Conservation (phyloP, 2,888 invertebrate genomes). For the Drosophila dives region DNA sequence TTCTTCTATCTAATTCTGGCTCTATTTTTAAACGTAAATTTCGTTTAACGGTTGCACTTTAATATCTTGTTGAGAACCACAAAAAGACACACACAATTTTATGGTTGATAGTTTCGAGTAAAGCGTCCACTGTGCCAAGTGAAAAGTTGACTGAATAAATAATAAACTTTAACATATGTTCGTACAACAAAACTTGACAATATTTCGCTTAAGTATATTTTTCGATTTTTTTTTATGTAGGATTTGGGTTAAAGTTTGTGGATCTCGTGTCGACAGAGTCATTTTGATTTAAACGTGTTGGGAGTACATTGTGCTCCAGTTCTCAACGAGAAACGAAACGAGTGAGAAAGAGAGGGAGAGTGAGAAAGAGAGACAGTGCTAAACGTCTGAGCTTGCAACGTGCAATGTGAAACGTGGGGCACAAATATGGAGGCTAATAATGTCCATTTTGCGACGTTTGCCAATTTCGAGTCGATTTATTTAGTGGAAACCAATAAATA, state of each 20-base stretch:
- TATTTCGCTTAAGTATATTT: conserved; percentile 40
- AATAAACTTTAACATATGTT: conserved; percentile 66
- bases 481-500: conserved; percentile 79
- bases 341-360: background rate
- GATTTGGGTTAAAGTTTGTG: conserved; percentile 38
- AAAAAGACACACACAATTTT: background rate
- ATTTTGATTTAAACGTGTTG: conserved; percentile 52
- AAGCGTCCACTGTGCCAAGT: conserved; percentile 41
- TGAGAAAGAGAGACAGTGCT: background rate
- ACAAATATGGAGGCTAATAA: conserved; percentile 65
- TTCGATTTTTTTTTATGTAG: background rate
- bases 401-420: conserved; percentile 41
- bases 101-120: background rate
- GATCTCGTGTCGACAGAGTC: conserved; percentile 47
- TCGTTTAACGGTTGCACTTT: too few species aligned
- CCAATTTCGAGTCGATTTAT: conserved; percentile 79
- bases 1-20: too few species aligned
- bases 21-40: too few species aligned
- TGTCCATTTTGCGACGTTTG: conserved; percentile 79
- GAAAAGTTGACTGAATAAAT: conserved; percentile 75
- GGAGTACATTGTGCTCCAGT: conserved; percentile 38
- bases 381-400: conserved; percentile 17
- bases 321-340: conserved; percentile 1
- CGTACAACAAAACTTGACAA: conserved; percentile 56
- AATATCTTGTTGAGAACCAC: too few species aligned